These are phyloP conservation scores for Petaurus breviceps DNA, from an alignment of 2,113 vertebrate species.

Conservation along the genomic window DNA sequence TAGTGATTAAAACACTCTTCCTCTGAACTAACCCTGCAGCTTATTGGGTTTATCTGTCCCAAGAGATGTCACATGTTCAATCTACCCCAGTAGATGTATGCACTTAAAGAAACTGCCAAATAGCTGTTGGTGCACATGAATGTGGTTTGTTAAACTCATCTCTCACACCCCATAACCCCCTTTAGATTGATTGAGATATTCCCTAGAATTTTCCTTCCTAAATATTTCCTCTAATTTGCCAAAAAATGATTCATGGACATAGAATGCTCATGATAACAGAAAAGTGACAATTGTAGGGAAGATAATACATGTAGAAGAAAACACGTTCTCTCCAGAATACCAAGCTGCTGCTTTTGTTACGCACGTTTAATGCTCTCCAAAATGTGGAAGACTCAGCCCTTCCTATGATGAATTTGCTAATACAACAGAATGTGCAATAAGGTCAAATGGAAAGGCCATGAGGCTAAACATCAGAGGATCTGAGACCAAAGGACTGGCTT, in stretches of 20 bases:
- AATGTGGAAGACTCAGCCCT: background rate
- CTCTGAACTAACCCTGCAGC: background rate
- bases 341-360: background rate
- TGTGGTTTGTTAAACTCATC: background rate
- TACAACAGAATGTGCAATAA: background rate
- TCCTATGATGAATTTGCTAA: background rate
- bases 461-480: background rate
- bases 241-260: background rate
- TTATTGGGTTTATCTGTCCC: background rate
- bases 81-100: background rate
- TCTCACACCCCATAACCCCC: background rate
- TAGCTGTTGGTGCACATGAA: background rate
- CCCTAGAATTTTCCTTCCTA: background rate
- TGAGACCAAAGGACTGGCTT: background rate
- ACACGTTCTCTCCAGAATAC: background rate
- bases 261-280: background rate
- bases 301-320: background rate
- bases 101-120: background rate
- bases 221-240: slow-evolving; percentile 6
- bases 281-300: background rate
- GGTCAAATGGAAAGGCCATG: background rate
- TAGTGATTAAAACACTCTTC: background rate
- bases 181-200: background rate
- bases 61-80: background rate
- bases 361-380: background rate